A percentile compares a stretch with the other conserved stretches of the same genome.
These are phyloP conservation scores for Tapirus terrestris DNA, from an alignment of 2,113 vertebrate species.

Conservation along the genomic window DNA sequence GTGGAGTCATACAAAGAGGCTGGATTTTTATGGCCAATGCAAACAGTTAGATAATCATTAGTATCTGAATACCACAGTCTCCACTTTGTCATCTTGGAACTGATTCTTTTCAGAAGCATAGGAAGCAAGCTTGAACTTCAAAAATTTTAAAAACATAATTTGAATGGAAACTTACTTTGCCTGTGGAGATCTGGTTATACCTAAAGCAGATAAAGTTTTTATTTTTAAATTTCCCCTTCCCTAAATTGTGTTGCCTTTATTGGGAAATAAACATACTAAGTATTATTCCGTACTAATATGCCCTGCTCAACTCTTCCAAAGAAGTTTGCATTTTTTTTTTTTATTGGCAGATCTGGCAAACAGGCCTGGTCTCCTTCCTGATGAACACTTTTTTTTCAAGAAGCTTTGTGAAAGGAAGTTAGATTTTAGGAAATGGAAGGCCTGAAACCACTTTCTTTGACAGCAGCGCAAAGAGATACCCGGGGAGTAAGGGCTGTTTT, in stretches of 20 bases:
- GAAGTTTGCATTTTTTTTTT: not conserved
- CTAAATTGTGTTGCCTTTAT: not conserved
- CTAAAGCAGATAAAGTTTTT: not conserved
- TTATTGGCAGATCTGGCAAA: not conserved
- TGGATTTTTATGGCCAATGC: not conserved
- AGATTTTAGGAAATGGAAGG: not conserved
- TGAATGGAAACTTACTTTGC: not conserved
- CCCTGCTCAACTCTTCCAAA: not conserved
- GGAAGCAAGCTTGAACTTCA: conserved; percentile 15
- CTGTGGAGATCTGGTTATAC: not conserved
- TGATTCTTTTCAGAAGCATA: conserved; percentile 35
- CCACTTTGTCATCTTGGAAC: not conserved
- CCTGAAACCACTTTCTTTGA: not conserved
- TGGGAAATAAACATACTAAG: not conserved
- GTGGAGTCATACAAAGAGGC: not conserved
- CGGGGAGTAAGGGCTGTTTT: not conserved
- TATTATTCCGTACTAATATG: not conserved
- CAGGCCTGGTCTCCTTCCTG: not conserved
- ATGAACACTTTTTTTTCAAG: not conserved
- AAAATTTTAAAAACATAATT: not conserved
- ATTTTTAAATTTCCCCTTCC: not conserved
- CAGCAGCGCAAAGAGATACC: not conserved
- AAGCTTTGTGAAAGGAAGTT: not conserved
- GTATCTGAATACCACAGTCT: not conserved
- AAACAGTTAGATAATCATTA: not conserved